These are phyloP conservation scores for Pristionchus fissidentatus DNA, from an alignment of 2,888 invertebrate genomes.

Conservation along the genomic window DNA sequence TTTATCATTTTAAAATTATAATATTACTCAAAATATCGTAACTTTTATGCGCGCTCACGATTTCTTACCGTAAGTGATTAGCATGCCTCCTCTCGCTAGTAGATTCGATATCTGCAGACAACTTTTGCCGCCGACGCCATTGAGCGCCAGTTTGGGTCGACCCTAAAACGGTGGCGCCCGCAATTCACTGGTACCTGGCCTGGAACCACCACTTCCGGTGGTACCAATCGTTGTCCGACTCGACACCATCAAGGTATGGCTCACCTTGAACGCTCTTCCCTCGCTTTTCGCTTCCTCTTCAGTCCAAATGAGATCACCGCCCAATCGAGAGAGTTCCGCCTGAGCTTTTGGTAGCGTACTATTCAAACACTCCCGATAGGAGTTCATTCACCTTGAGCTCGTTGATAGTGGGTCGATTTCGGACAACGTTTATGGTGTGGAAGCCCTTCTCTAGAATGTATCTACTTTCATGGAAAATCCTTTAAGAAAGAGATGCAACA, in stretches of 20 bases:
- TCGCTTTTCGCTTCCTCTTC: slow-evolving; percentile 82
- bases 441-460: slow-evolving; percentile 76
- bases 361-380: background rate
- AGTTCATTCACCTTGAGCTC: slow-evolving; percentile 74
- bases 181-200: no score
- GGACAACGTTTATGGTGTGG: slow-evolving; percentile 87
- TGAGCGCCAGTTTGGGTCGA: slow-evolving; percentile 87
- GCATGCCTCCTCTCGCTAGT: slow-evolving; percentile 83
- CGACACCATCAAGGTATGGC: no score
- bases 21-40: no score
- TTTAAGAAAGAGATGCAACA: background rate
- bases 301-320: slow-evolving; percentile 88
- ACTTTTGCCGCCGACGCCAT: slow-evolving; percentile 92
- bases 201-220: background rate
- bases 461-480: background rate
- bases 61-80: slow-evolving; percentile 96
- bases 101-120: slow-evolving; percentile 86
- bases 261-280: background rate
- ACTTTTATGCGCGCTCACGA: background rate
- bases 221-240: no score
- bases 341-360: slow-evolving; percentile 74
- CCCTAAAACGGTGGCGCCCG: slow-evolving; percentile 61
- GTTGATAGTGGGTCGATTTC: slow-evolving; percentile 84
- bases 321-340: slow-evolving; percentile 83
- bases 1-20: no score